Evolutionary conservation across 2,888 invertebrate species (phyloP), one percentile per base, ranked within the genome.

Genomic region (Amphipyra tragopoginis): DNA sequence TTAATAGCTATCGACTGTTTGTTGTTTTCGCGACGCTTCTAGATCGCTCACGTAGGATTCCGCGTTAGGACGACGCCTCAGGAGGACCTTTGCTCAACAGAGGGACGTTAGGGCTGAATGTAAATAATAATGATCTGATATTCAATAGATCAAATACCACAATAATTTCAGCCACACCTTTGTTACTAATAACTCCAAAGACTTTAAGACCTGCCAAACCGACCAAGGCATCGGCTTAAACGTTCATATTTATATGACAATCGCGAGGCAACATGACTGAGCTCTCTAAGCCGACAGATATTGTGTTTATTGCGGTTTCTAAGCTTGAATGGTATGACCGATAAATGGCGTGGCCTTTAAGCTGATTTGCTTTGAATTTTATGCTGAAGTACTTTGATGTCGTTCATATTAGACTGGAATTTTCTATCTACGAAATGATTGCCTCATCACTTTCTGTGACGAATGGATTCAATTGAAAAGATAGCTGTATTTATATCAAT

Each of bases 241-340:
- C 8, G 15, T n/a, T 33, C 21, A n/a, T 8, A 59, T 47, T 10
- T 40, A 52, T 44, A 51, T 38, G 47, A 52, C 29, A 44, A 52
- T 55, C 1, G 6, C 6, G 2, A 51, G 42, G 45, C 10, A 26
- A 4, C 3, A 36, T 62, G 42, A 29, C 39, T 51, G 14, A 65
- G 62, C 21, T 21, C 7, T 49, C n/a, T 59, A 50, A 55, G 14
- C 38, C 26, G 15, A 0, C 9, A 62, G 67, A 63, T 71, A 61
- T 52, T 57, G 40, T 57, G 63, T 66, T 71, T 63, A 67, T 55
- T 50, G 43, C 50, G 40, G n/a, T 47, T 60, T n/a, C 36, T 38
- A 43, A 47, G 55, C 47, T 54, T 14, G 21, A 52, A 64, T 51
- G 34, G 66, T 61, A 67, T 58, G 53, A 54, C 58, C 57, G 43